Conservation (phyloP, 2,113 vertebrate species). For the Podilymbus podiceps region DNA sequence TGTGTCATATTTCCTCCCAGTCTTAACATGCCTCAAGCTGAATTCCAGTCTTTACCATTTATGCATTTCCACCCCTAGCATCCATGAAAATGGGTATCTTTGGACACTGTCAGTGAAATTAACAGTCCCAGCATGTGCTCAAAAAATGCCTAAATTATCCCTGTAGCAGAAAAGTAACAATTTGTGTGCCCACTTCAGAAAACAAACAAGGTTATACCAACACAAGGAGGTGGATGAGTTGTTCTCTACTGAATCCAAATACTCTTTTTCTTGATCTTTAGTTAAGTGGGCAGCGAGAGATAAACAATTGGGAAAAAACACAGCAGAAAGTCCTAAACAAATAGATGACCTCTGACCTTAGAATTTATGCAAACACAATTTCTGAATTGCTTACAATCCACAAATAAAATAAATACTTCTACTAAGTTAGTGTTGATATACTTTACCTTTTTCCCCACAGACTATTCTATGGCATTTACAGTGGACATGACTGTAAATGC, state of each 20-base stretch:
- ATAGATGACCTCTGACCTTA: neutral
- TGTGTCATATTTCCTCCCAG: neutral
- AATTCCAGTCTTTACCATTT: neutral
- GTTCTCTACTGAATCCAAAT: neutral
- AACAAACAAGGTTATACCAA: neutral
- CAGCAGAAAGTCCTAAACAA: neutral
- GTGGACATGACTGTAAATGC: neutral
- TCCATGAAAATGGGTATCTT: neutral
- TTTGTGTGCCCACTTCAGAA: neutral
- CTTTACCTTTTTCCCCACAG: neutral
- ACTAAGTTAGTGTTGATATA: too few species aligned
- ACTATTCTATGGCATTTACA: neutral
- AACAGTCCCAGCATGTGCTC: neutral
- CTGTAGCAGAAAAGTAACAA: neutral
- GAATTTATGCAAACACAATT: neutral
- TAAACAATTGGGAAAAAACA: fast-evolving
- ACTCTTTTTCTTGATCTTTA: neutral
- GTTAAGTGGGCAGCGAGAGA: neutral
- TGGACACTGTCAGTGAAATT: neutral
- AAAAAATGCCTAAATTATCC: neutral
- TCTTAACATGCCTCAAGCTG: neutral
- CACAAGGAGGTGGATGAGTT: neutral
- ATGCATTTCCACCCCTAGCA: neutral
- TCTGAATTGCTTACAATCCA: neutral
- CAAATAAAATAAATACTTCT: too few species aligned